Evolutionary conservation across 2,113 vertebrate species (phyloP).

Genomic region (Platysteira castanea): DNA sequence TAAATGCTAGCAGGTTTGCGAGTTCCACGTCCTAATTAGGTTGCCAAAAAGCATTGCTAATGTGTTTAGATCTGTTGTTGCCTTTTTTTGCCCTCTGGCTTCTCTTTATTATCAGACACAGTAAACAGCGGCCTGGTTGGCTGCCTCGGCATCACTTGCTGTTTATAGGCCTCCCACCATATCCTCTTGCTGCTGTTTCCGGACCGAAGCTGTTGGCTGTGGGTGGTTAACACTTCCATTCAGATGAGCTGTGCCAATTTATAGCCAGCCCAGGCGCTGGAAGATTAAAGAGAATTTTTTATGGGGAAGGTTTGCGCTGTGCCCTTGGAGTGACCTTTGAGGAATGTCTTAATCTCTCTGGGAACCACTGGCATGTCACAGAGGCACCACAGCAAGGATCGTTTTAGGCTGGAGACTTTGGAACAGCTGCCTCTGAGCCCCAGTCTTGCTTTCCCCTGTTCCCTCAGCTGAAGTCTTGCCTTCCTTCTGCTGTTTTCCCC

Average conservation of each 20-base stretch:
- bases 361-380: neutral
- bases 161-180: constrained; percentile 60
- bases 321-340: constrained; percentile 68
- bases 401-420: neutral
- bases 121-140: constrained; percentile 36
- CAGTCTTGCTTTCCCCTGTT: neutral
- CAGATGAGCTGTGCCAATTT: constrained; percentile 59
- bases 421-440: neutral
- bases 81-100: constrained; percentile 20
- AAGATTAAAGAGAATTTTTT: constrained; percentile 64
- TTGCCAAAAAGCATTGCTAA: neutral
- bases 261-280: constrained; percentile 51
- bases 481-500: neutral
- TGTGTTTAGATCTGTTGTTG: constrained; percentile 14
- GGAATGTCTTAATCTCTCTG: constrained; percentile 29
- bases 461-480: accelerated
- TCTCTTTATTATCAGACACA: constrained; percentile 12
- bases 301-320: constrained; percentile 26
- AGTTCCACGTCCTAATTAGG: constrained; percentile 4
- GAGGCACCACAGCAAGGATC: neutral
- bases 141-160: constrained; percentile 41
- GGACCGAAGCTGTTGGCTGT: constrained; percentile 61
- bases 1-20: neutral
- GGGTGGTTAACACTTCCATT: constrained; percentile 67
- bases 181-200: constrained; percentile 67